These are phyloP conservation scores for Poecilia picta DNA, from an alignment of 2,797 vertebrate genomes.

Conservation along the genomic window DNA sequence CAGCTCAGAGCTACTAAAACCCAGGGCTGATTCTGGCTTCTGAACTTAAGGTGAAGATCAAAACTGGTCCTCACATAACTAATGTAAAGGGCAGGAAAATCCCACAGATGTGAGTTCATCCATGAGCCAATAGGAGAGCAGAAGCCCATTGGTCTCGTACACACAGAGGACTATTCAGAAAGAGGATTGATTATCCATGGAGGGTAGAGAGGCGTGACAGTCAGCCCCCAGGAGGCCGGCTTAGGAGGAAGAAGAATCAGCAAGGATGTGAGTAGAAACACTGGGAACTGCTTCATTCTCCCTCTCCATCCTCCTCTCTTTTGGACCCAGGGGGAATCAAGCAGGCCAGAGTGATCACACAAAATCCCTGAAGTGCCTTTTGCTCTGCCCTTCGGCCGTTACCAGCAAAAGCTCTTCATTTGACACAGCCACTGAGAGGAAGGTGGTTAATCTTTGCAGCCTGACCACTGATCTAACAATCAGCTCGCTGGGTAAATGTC, in stretches of 20 bases:
- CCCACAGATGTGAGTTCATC: slow-evolving; percentile 64
- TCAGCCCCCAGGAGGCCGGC: slow-evolving; percentile 75
- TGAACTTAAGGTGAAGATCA: slow-evolving; percentile 60
- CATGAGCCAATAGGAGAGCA: slow-evolving; percentile 64
- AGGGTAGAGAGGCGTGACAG: slow-evolving; percentile 76
- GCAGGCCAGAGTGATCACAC: slow-evolving; percentile 75
- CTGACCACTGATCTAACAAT: slow-evolving; percentile 49
- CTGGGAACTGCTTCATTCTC: slow-evolving; percentile 46
- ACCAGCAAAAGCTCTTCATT: slow-evolving; percentile 54
- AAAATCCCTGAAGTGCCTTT: slow-evolving; percentile 71
- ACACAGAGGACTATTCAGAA: slow-evolving; percentile 72
- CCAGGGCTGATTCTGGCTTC: slow-evolving; percentile 42
- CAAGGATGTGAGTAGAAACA: slow-evolving; percentile 69
- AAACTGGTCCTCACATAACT: slow-evolving; percentile 68
- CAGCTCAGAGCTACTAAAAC: neutral
- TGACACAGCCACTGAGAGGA: slow-evolving; percentile 43
- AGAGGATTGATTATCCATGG: slow-evolving; percentile 82
- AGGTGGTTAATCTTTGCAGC: slow-evolving; percentile 52
- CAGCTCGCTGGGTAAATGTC: slow-evolving; percentile 47
- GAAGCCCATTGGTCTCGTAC: slow-evolving; percentile 56
- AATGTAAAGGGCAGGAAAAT: slow-evolving; percentile 72
- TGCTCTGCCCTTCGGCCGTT: slow-evolving; percentile 53
- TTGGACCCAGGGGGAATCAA: slow-evolving; percentile 72
- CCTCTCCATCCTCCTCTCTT: slow-evolving; percentile 53
- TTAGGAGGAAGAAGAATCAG: slow-evolving; percentile 74